Evolutionary conservation across 2,888 invertebrate species (phyloP).

Genomic region (Scaptomyza cyrtandrae): DNA sequence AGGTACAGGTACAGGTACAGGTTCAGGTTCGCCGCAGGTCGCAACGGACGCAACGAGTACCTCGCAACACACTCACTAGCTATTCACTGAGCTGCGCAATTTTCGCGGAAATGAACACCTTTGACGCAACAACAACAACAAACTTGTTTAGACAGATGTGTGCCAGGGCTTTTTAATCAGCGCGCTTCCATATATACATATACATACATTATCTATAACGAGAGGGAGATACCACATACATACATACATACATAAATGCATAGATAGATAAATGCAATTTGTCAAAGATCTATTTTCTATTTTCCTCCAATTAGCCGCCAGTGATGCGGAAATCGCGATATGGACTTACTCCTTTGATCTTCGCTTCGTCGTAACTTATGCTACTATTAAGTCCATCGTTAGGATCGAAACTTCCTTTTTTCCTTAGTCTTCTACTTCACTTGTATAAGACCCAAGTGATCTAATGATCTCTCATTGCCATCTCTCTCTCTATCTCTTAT

Average conservation of each 20-base stretch:
- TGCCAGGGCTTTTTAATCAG: conserved; percentile 51
- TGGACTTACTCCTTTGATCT: not conserved
- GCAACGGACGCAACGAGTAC: conserved; percentile 13
- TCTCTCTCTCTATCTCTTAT: not conserved
- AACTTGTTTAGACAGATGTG: conserved; percentile 46
- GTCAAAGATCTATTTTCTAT: conserved; percentile 1
- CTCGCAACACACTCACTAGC: conserved; percentile 25
- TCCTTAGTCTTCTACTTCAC: no score
- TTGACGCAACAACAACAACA: conserved; percentile 8
- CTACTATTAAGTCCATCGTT: no score
- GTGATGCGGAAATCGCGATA: conserved; percentile 17
- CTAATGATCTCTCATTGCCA: no score
- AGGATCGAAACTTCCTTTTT: no score
- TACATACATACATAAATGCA: no score
- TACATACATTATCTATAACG: conserved; percentile 1
- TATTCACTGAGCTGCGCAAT: conserved; percentile 68
- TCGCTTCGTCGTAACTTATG: not conserved
- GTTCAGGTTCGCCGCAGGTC: conserved; percentile 3
- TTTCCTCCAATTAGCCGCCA: conserved; percentile 2
- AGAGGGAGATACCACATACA: not conserved
- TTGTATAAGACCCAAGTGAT: no score
- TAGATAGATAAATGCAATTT: conserved; percentile 9
- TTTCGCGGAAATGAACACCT: conserved; percentile 69
- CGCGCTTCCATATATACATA: not conserved
- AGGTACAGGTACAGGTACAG: not conserved